Conservation (phyloP, 2,797 vertebrate genomes). For the Prionace glauca region DNA sequence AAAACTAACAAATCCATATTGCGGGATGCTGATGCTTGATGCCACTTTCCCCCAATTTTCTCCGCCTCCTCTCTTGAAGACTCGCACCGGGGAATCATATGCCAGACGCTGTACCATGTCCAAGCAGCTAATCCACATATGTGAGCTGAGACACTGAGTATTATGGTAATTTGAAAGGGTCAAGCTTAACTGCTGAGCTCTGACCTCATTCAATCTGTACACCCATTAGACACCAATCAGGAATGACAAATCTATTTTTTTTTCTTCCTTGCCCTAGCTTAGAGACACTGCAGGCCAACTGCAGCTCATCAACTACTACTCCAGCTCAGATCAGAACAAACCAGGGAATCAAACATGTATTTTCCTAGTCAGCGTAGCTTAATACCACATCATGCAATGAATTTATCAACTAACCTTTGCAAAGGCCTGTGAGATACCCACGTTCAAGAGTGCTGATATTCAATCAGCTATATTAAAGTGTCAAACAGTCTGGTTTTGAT, state of each 20-base stretch:
- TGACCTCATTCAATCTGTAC: background rate
- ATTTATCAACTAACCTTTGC: background rate
- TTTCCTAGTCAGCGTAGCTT: background rate
- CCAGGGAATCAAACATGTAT: background rate
- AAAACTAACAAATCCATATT: background rate
- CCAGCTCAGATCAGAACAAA: background rate
- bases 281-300: background rate
- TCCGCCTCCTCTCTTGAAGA: background rate
- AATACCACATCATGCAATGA: background rate
- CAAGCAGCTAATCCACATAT: background rate
- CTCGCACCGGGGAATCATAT: background rate
- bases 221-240: background rate
- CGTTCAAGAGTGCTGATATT: background rate
- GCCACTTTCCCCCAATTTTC: background rate
- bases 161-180: background rate
- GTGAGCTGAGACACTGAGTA: background rate
- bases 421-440: background rate
- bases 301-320: background rate
- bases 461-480: background rate
- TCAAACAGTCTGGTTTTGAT: background rate
- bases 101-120: background rate
- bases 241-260: background rate
- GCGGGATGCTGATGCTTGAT: background rate
- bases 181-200: background rate
- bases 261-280: background rate